Base-by-base conservation (phyloP, 2,888 invertebrate species). In the Caenorhabditis auriculariae region DNA sequence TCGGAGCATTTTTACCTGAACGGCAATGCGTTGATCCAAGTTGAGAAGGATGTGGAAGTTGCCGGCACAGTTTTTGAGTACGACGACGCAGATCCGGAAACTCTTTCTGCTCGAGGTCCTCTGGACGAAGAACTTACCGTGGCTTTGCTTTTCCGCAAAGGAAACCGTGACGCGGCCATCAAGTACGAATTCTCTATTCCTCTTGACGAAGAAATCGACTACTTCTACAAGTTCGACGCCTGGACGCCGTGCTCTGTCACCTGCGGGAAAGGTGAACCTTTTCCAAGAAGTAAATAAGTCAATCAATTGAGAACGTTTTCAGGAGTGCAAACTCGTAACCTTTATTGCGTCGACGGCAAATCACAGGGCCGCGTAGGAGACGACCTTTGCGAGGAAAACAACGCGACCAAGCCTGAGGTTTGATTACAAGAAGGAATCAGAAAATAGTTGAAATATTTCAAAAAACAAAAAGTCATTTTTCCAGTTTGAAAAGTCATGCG, bases 1-100 rank as follows among this genome's bases (percentile, higher is more conserved):
- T 86, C 88, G 44, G 90, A 90, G 3, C 87, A 89, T 73, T 96
- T 90, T 82, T 92, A 91, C 82, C 85, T 96, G 49, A 96, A 96
- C 83, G 95, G 95, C 1, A 89, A 93, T 82, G 93, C 91, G 89
- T 88, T 90, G 80, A 92, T 96, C 79, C 91, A 93, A 84, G 91
- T 91, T n/a, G 77, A 78, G 57, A 74, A 73, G 51, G 76, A 80
- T 41, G 69, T 78, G 26, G 70, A 86, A 57, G 91, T 92, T 77
- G 90, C 90, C 0, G 91, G 92, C 12, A 88, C 89, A 4, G 87
- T 88, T 77, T 94, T 94, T 87, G 88, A 89, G 80, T 96, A 96
- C 82, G 89, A 91, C 73, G 86, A 74, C 65, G 88, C 88, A 71
- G 89, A 89, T 88, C 88, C 81, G 90, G 95, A 96, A 84, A 88